phyloP scores from a whole-genome alignment of 2,888 invertebrate species.

The Dione vanillae region DNA sequence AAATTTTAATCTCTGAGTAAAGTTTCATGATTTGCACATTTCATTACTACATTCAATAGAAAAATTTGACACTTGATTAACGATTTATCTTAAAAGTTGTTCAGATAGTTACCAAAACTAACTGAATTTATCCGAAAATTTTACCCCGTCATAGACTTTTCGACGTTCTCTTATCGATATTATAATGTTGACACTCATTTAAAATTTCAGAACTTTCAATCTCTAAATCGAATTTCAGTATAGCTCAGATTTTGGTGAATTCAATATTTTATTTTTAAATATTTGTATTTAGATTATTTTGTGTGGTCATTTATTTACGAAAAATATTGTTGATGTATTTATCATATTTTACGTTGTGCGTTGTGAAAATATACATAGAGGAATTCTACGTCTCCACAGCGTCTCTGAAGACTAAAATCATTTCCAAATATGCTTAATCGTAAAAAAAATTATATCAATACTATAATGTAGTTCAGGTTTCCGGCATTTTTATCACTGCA shows the following conservation, averaged over 20 bases:
- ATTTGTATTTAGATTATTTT: no score
- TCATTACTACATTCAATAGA: background rate
- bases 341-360: no score
- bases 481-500: no score
- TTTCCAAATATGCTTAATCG: no score
- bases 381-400: no score
- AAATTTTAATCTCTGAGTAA: background rate
- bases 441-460: no score
- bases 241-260: slow-evolving; percentile 15
- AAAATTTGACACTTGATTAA: slow-evolving; percentile 21
- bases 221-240: slow-evolving; percentile 28
- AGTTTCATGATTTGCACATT: slow-evolving; percentile 3
- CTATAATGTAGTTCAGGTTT: no score
- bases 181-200: slow-evolving; percentile 39
- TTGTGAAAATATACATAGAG: no score
- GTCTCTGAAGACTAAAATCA: no score
- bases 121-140: slow-evolving; percentile 43
- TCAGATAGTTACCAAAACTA: slow-evolving; percentile 38
- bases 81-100: slow-evolving; percentile 42
- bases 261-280: no score
- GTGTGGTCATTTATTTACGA: no score
- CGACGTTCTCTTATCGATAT: slow-evolving; percentile 40
- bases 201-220: slow-evolving; percentile 32
- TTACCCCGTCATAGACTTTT: slow-evolving; percentile 39
- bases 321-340: no score